phyloP scores from a whole-genome alignment of 2,113 vertebrate species.

The Heloderma charlesbogerti region DNA sequence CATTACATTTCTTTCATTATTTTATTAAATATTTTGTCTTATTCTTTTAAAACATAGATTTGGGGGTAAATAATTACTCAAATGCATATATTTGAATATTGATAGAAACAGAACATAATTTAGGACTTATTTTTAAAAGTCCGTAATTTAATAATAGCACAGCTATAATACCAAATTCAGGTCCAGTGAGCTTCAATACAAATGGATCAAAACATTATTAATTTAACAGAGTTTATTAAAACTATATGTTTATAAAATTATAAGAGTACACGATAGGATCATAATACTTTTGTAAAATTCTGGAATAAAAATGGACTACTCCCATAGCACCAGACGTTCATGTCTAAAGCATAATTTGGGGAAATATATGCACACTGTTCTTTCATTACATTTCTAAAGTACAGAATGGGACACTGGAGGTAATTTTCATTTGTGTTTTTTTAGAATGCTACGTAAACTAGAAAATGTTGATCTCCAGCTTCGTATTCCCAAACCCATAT shows the following conservation, averaged over 20 bases:
- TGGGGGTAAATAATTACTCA: neutral
- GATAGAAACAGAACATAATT: neutral
- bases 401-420: neutral
- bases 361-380: neutral
- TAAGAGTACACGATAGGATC: neutral
- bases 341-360: neutral
- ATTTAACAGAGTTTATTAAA: conserved; percentile 26
- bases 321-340: neutral
- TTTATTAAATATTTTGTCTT: conserved; percentile 51
- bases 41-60: conserved; percentile 60
- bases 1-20: conserved; percentile 46
- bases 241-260: conserved; percentile 5
- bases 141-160: neutral
- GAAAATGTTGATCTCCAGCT: neutral
- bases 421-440: neutral
- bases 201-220: conserved; percentile 23
- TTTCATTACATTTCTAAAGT: neutral
- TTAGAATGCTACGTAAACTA: neutral
- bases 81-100: neutral
- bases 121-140: neutral
- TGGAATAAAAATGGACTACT: neutral
- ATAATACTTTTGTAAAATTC: neutral
- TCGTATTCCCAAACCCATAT: neutral
- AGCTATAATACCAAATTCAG: neutral
- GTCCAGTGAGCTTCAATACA: neutral